Base-by-base conservation (phyloP, 1,140 invertebrate species). In the Drosophila guanche region DNA sequence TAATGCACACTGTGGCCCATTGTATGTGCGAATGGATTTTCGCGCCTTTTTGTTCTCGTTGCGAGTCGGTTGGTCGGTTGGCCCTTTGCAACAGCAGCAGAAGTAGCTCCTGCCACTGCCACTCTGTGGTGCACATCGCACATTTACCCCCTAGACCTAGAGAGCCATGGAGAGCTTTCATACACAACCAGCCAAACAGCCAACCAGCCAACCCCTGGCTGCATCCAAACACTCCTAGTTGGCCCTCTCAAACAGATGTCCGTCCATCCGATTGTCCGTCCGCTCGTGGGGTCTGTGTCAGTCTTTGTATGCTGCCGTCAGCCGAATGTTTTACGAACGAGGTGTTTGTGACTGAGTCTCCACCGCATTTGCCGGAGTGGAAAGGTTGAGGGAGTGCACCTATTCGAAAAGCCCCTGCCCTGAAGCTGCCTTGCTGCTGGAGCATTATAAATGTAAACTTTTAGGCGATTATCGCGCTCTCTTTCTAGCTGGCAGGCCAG, bases 1-100 rank as follows among this genome's bases (percentile, higher is more conserved):
- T 91, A 91, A 91, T 91, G 84, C 90, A 91, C 86, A 91, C 90
- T 90, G 84, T 89, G 89, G 89, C 89, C 78, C 89, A 90, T 90
- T 90, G 90, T 90, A 90, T 90, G 89, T 90, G 79, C 89, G 89
- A 90, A 90, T 90, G 84, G 89, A 85, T 90, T 90, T 86, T 90
- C 88, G 88, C 88, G 85, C 84, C 85, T 86, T 86, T 86, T 86
- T 86, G 81, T 86, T 81, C 76, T 75, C 73, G 50, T 70, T 61
- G 45, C 48, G 25, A 37, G 25, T 27, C 8, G 20, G 29, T 33
- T 8, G 16, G 16, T 20, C 16, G 16, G 16, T 20, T 20, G 16
- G 27, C 7, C 27, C 27, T 29, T 7, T 29, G 29, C 29, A 33
- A 8, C 29, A 33, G 29, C 29, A 12, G 33, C 33, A 37, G 33